phyloP scores from a whole-genome alignment of 2,888 invertebrate genomes.

The Cephus pygmeus region DNA sequence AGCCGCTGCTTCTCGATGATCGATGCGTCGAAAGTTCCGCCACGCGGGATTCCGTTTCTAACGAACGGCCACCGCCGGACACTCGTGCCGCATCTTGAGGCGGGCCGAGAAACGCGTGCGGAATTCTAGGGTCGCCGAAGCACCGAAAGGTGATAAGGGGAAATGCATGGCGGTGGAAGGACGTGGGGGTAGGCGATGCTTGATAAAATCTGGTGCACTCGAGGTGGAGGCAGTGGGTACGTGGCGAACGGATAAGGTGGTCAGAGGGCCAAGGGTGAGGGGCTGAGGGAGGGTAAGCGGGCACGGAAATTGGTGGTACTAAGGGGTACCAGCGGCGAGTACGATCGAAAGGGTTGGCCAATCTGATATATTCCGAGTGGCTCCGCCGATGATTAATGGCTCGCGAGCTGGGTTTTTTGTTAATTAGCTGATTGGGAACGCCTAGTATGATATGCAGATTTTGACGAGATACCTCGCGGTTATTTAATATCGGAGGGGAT shows the following conservation, averaged over 20 bases:
- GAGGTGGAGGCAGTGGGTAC: not conserved
- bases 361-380: constrained; percentile 58
- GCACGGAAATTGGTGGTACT: constrained; percentile 38
- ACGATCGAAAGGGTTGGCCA: constrained; percentile 44
- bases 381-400: constrained; percentile 57
- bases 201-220: constrained; percentile 5
- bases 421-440: constrained; percentile 64
- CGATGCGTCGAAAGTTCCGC: constrained; percentile 28
- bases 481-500: constrained; percentile 47
- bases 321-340: constrained; percentile 11
- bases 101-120: not conserved
- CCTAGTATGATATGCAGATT: constrained; percentile 65
- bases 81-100: not conserved
- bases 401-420: constrained; percentile 57
- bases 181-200: not conserved
- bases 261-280: not conserved
- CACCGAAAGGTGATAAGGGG: not conserved
- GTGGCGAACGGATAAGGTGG: not conserved
- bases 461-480: constrained; percentile 45
- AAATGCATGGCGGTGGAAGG: no score
- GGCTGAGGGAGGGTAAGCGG: constrained; percentile 17
- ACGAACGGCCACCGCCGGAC: not conserved
- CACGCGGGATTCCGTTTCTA: not conserved
- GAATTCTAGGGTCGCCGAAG: not conserved
- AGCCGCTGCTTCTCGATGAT: constrained; percentile 40